Evolutionary conservation across 2,113 vertebrate genomes (phyloP).

Genomic region (Sphaerodactylus townsendi): DNA sequence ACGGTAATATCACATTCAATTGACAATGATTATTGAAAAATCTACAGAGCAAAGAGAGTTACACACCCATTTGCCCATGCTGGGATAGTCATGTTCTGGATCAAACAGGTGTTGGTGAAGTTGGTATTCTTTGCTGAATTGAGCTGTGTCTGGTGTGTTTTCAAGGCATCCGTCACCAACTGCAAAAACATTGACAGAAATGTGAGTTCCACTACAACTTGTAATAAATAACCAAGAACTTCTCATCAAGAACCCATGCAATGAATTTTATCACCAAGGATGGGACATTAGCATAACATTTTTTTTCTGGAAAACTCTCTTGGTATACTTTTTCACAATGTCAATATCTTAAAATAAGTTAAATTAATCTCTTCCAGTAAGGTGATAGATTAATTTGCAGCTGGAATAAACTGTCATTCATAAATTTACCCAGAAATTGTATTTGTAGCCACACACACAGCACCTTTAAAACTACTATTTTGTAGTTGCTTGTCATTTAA

Average conservation of each 20-base stretch:
- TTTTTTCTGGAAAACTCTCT: background rate
- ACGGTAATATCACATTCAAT: background rate
- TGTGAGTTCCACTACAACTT: background rate
- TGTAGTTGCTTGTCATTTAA: background rate
- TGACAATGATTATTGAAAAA: background rate
- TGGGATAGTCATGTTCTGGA: slow-evolving; percentile 93
- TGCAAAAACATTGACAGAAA: slow-evolving; percentile 63
- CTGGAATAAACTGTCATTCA: background rate
- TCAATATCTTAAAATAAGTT: background rate
- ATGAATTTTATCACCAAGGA: background rate
- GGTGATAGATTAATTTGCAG: background rate
- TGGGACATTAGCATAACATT: background rate
- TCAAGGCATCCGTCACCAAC: slow-evolving; percentile 91
- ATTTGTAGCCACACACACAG: background rate
- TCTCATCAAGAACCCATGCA: background rate
- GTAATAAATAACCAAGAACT: background rate
- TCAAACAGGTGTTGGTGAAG: slow-evolving; percentile 94
- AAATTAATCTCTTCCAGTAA: background rate
- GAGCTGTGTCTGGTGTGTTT: slow-evolving; percentile 93
- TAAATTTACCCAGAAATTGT: background rate
- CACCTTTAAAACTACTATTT: background rate
- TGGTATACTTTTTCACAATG: background rate
- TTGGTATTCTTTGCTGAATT: slow-evolving; percentile 96
- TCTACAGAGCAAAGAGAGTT: background rate
- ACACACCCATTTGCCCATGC: slow-evolving; percentile 92